These are phyloP conservation scores for Agonopterix arenella DNA, from an alignment of 2,888 invertebrate species.

Conservation along the genomic window DNA sequence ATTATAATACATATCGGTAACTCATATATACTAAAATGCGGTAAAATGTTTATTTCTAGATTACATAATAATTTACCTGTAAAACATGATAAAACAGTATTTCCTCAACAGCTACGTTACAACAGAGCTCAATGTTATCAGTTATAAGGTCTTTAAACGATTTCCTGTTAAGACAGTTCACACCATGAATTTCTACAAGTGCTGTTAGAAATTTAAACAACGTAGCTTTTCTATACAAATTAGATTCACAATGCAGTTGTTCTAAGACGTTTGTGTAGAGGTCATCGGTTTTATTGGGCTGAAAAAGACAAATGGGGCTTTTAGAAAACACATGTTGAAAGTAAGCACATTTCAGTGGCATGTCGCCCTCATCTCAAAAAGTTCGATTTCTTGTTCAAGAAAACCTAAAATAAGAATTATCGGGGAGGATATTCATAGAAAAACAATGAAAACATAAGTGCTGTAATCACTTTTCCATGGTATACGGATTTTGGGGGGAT, in stretches of 20 bases:
- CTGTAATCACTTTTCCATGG: too few species aligned
- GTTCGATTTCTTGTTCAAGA: too few species aligned
- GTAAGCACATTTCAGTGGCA: too few species aligned
- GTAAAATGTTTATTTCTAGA: too few species aligned
- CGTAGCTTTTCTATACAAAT: slow-evolving; percentile 48
- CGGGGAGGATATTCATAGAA: too few species aligned
- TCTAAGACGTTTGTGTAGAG: slow-evolving; percentile 38
- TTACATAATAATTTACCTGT: slow-evolving; percentile 32
- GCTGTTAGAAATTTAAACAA: slow-evolving; percentile 40
- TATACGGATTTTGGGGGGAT: too few species aligned
- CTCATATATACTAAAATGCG: too few species aligned
- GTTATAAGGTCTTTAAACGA: slow-evolving; percentile 40
- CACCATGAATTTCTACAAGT: slow-evolving; percentile 41
- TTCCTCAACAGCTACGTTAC: slow-evolving; percentile 40
- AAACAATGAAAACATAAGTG: too few species aligned
- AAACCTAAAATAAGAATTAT: too few species aligned
- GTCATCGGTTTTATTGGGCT: slow-evolving; percentile 45
- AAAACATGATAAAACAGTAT: slow-evolving; percentile 43
- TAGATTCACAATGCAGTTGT: slow-evolving; percentile 47
- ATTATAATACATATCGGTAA: too few species aligned
- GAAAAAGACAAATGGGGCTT: slow-evolving; percentile 16
- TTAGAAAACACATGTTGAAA: too few species aligned
- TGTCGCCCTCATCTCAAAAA: too few species aligned
- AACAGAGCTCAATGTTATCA: slow-evolving; percentile 50
- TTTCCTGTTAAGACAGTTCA: slow-evolving; percentile 43